These are phyloP conservation scores for Aspidiotus rigidus DNA, from an alignment of 2,888 invertebrate species.

Conservation along the genomic window DNA sequence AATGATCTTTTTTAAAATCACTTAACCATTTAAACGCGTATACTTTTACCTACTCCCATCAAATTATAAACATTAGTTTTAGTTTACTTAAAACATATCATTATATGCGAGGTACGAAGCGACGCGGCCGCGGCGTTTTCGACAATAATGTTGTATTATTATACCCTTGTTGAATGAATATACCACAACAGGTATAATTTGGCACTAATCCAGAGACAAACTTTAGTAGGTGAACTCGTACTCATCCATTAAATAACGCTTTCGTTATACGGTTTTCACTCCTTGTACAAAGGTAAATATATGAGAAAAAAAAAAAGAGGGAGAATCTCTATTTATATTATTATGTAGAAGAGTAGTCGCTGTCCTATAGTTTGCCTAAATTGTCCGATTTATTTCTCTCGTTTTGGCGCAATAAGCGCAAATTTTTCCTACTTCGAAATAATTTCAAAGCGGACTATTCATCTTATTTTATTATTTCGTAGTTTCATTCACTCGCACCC, in stretches of 20 bases:
- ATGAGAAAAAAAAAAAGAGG: background rate
- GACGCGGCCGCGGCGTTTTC: background rate
- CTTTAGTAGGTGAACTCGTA: background rate
- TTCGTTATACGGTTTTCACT: background rate
- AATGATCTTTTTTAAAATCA: background rate
- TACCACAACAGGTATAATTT: slow-evolving; percentile 31
- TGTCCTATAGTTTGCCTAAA: too few relatives aligned
- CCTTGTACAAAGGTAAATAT: background rate
- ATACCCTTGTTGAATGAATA: slow-evolving; percentile 30
- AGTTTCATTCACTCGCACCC: too few relatives aligned
- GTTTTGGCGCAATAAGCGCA: too few relatives aligned
- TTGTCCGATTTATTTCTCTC: too few relatives aligned
- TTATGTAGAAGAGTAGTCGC: background rate
- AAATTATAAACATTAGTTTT: slow-evolving; percentile 3
- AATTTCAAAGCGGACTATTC: too few relatives aligned
- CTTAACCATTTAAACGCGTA: background rate
- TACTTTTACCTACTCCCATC: background rate
- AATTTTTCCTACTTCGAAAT: too few relatives aligned
- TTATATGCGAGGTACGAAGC: slow-evolving; percentile 7
- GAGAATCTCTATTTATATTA: background rate
- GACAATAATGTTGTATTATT: slow-evolving; percentile 25
- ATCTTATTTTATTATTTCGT: too few relatives aligned
- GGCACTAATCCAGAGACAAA: slow-evolving; percentile 23
- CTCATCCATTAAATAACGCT: background rate
- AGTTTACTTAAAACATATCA: slow-evolving; percentile 20